Percentiles rank a stretch among this genome's conserved stretches.
phyloP scores from a whole-genome alignment of 2,888 invertebrate species.

The Lymantria dispar region DNA sequence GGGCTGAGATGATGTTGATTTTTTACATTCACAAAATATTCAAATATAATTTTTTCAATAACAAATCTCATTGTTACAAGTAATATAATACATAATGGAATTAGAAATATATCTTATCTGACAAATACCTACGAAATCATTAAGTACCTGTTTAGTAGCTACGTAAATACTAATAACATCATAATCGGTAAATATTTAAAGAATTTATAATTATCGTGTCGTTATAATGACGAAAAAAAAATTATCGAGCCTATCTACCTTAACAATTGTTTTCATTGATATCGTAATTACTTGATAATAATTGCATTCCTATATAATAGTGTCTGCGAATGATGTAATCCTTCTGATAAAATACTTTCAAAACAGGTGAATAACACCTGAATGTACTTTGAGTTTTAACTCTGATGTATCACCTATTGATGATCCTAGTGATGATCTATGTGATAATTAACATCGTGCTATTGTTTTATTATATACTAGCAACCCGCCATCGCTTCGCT shows the following conservation, averaged over 20 bases:
- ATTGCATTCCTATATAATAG: slow-evolving; percentile 44
- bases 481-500: too few species aligned
- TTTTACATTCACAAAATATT: too few species aligned
- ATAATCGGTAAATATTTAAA: slow-evolving; percentile 56
- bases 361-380: slow-evolving; percentile 19
- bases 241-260: slow-evolving; percentile 23
- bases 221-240: slow-evolving; percentile 37
- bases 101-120: slow-evolving; percentile 7
- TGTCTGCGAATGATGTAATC: slow-evolving; percentile 35
- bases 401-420: not conserved
- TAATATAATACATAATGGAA: not conserved
- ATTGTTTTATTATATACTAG: too few species aligned
- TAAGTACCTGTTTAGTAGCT: slow-evolving; percentile 11
- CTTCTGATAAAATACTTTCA: slow-evolving; percentile 18
- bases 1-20: too few species aligned
- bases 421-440: not conserved
- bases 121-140: slow-evolving; percentile 14
- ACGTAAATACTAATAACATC: slow-evolving; percentile 33
- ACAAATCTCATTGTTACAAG: not conserved
- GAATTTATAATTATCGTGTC: slow-evolving; percentile 58
- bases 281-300: slow-evolving; percentile 48
- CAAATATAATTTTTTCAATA: not conserved
- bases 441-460: too few species aligned
- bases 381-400: not conserved
- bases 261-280: slow-evolving; percentile 49